Base-by-base conservation (phyloP, 2,888 invertebrate genomes). In the Maniola hyperantus region DNA sequence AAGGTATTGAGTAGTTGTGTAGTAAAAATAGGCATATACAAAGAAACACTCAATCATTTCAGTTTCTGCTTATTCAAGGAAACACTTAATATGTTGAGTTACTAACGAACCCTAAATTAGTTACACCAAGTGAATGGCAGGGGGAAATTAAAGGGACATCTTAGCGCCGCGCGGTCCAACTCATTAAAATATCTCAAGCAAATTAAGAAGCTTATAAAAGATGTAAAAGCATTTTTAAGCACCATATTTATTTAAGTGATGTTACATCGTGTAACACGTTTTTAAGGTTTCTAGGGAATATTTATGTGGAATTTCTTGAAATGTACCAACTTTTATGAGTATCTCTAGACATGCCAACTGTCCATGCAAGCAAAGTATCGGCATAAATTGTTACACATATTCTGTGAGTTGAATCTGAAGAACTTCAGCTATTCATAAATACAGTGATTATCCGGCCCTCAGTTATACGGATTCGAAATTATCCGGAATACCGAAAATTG, bases 101-200 rank as follows among this genome's bases (percentile, higher is more conserved):
- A 26, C 26, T 26, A 34, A 13, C 34, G 59, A 59, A 46, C 46
- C 59, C 59, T 48, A 59, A 34, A 33, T 59, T 59, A 50, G 53
- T 62, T 58, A 44, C n/a, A n/a, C 26, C 60, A 18, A 57, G 54
- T 66, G 64, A 69, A 69, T 70, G 70, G 62, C 67, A 69, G 33
- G 15, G 26, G 60, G 33, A 58, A 71, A 74, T 70, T 73, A 74
- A 72, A 73, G 65, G 64, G 68, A 72, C 69, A 72, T 72, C 46
- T 59, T 68, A 70, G 65, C 67, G 65, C 65, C 63, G 53, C n/a
- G n/a, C n/a, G 36, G 73, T 66, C 48, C 62, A 46, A 61, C 33
- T 70, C 72, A 82, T 82, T 81, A 82, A 83, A 81, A 82, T 82
- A 71, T 74, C 74, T 80, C 62, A 53, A 53, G 63, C 59, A 59